These are phyloP conservation scores for Chromobotia macracanthus DNA, from an alignment of 2,797 vertebrate genomes.

Conservation along the genomic window DNA sequence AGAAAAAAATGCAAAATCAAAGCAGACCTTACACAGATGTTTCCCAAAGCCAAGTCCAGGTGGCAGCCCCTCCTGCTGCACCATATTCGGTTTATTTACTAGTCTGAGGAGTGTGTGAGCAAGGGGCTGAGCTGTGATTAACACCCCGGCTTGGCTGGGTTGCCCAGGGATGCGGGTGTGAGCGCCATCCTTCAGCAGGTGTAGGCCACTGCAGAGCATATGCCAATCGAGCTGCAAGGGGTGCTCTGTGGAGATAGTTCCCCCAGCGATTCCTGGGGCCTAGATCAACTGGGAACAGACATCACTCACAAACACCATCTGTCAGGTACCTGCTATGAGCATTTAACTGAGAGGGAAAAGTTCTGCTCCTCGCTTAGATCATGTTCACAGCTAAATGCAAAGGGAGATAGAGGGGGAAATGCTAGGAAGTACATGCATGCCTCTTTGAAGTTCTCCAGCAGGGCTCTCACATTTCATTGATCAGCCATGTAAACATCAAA, in stretches of 20 bases:
- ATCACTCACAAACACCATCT: conserved; percentile 86
- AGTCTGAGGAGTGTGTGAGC: conserved; percentile 61
- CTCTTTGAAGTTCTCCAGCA: neutral
- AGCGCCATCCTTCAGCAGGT: conserved; percentile 82
- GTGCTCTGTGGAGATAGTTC: conserved; percentile 74
- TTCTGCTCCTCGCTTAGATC: conserved; percentile 53
- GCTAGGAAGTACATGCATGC: neutral
- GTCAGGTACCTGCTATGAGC: conserved; percentile 76
- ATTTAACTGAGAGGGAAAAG: conserved; percentile 72
- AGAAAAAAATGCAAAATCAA: neutral
- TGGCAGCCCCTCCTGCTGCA: conserved; percentile 32
- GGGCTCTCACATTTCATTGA: conserved; percentile 53
- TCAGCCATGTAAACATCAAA: conserved; percentile 67
- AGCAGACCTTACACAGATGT: conserved; percentile 14
- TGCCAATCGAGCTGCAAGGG: conserved; percentile 78
- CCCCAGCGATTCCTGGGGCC: conserved; percentile 76
- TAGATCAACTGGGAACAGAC: conserved; percentile 84
- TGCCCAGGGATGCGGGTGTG: conserved; percentile 73
- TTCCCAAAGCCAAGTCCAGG: conserved; percentile 27
- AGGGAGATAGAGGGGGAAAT: conserved; percentile 60
- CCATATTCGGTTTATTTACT: conserved; percentile 67
- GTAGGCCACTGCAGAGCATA: conserved; percentile 82
- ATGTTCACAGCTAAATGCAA: conserved; percentile 63
- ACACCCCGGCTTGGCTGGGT: conserved; percentile 66
- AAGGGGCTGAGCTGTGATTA: conserved; percentile 73